phyloP scores from a whole-genome alignment of 2,888 invertebrate species.

The Polymixis lichenea region DNA sequence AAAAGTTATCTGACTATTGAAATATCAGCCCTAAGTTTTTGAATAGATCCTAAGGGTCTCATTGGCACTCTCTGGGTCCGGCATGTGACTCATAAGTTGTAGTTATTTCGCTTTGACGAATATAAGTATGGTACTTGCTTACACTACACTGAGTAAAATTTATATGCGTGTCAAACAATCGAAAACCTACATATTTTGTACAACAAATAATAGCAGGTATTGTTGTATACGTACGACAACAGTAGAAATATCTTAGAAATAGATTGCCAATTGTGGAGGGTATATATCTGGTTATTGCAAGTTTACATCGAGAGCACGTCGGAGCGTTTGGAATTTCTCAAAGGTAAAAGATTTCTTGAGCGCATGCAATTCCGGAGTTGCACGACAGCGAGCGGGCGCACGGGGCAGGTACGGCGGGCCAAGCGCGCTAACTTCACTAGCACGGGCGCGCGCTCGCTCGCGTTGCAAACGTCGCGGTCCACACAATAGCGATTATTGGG shows the following conservation, averaged over 20 bases:
- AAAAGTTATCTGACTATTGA: no score
- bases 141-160: background rate
- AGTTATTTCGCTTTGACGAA: background rate
- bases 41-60: background rate
- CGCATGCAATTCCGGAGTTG: conserved; percentile 86
- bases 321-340: conserved; percentile 84
- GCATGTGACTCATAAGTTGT: background rate
- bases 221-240: conserved; percentile 32
- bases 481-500: conserved; percentile 87
- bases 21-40: background rate
- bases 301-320: conserved; percentile 82
- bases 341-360: conserved; percentile 86
- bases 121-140: background rate
- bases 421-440: conserved; percentile 55
- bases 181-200: conserved; percentile 7
- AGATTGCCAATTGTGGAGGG: conserved; percentile 81
- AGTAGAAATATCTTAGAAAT: conserved; percentile 73
- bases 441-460: conserved; percentile 61
- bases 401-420: conserved; percentile 42
- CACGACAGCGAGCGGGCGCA: conserved; percentile 72
- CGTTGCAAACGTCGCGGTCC: conserved; percentile 70
- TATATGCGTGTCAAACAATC: background rate
- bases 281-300: conserved; percentile 81
- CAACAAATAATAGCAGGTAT: conserved; percentile 48
- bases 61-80: background rate